Base-by-base conservation (phyloP, 1,140 invertebrate genomes). In the Telenomus remus region DNA sequence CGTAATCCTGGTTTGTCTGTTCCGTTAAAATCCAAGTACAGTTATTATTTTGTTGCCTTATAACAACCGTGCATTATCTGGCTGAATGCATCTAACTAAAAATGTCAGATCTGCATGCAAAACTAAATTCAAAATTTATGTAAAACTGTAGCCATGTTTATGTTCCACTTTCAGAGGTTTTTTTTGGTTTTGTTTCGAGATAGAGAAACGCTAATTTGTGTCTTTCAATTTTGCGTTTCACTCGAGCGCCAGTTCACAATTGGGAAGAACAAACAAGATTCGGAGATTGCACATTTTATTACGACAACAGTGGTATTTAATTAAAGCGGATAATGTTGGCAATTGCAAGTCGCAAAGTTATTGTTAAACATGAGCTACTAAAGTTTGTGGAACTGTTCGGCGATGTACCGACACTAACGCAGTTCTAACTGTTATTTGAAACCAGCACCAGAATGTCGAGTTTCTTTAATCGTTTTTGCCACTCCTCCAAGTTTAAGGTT, bases 341-440 rank as follows among this genome's bases (percentile, higher is more conserved):
- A 27, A 27, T 27, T 27, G 19, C 6, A 27, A 27, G 19, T n/a
- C 15, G 12, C 13, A 55, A 55, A 65, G 13, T 56, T 65, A 65
- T 56, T 27, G 42, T 64, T 39, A 49, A 50, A 51, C 10, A 16
- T 5, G n/a, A 56, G 13, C 49, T 56, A 50, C 35, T 33, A 48
- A 54, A 64, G 35, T 64, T 64, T 27, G 39, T 50, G 37, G 34
- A 56, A 66, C 54, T 35, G 15, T 42, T 16, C 6, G 19, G 53
- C 34, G 43, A 33, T 56, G 27, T 43, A 19, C 37, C 0, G 44
- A 44, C 37, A 11, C 37, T 66, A 66, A 14, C 19, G 48, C 27
- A 15, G 14, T 44, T 57, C 64, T 66, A 66, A 66, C 64, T 66
- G 64, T 66, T 49, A 66, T 51, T 56, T 46, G 11, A 51, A 64